Evolutionary conservation across 2,888 invertebrate genomes (phyloP), one percentile per base, ranked within the genome.

Genomic region (Nemotelus pantherinus): DNA sequence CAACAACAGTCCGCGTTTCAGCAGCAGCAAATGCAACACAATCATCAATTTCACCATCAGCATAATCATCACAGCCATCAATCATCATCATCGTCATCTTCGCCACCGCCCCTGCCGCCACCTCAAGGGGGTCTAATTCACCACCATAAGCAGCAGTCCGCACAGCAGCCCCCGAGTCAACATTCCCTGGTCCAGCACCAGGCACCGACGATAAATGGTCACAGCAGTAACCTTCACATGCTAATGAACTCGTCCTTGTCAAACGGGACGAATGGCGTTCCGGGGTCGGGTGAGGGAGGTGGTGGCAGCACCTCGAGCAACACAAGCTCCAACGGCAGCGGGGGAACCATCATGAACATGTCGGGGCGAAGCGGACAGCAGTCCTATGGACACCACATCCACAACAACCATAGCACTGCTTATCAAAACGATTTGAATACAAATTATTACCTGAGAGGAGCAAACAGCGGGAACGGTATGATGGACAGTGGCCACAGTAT

Each of bases 1-100:
- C 85, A 88, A 86, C 84, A 88, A 86, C 86, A 86, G 83, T 88
- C 88, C 83, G 87, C 88, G 82, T 88, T 89, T 83, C 88, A 88
- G 83, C 88, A 88, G 83, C 87, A 81, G 68, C 81, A 83, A 79
- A 87, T 85, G 86, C 86, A 88, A 86, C 86, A 87, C 79, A 81
- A 88, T 86, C 85, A 86, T 87, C 87, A 89, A 88, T 88, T 86
- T 86, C 86, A 89, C 88, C 87, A 82, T 50, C 82, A 81, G 53
- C 82, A 80, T 50, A 82, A 84, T 39, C 84, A 84, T 74, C 83
- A 84, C 78, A 81, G 81, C 76, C 82, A 82, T 82, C 83, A 80
- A 70, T 80, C 80, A 76, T 77, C 80, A 48, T 77, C 84, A 74
- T 82, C 84, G 70, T 85, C 86, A 39, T 86, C 87, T 50, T 84